Conservation (phyloP, 2,888 invertebrate species). For the Sipha maydis region DNA sequence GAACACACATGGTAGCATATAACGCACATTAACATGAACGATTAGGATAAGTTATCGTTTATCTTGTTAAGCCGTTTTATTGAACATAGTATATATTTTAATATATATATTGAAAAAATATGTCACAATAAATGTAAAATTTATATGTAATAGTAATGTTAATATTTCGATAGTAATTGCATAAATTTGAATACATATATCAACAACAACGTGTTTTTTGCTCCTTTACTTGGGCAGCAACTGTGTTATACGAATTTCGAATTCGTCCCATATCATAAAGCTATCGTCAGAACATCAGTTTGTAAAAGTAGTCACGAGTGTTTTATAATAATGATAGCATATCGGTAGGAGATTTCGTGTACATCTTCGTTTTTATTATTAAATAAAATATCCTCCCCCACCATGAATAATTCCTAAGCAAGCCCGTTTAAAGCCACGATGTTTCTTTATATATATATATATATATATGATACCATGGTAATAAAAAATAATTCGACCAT, state of each 20-base stretch:
- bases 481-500: not conserved
- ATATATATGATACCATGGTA: not conserved
- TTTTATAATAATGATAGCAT: not conserved
- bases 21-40: not conserved
- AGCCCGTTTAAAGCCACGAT: too few relatives aligned
- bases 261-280: not conserved
- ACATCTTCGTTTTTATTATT: not conserved
- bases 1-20: not conserved
- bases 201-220: not conserved
- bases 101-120: too few relatives aligned
- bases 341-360: not conserved
- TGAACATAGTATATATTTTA: too few relatives aligned
- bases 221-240: not conserved
- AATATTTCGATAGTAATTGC: not conserved
- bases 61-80: too few relatives aligned
- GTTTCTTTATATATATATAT: not conserved
- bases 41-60: not conserved
- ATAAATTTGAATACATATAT: not conserved
- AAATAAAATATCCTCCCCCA: not conserved
- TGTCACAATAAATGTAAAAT: not conserved
- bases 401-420: not conserved
- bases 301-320: not conserved
- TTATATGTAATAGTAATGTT: not conserved
- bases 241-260: not conserved
- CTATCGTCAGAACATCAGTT: not conserved